Base-by-base conservation (phyloP, 2,888 invertebrate genomes). In the Dysmachus trigonus region DNA sequence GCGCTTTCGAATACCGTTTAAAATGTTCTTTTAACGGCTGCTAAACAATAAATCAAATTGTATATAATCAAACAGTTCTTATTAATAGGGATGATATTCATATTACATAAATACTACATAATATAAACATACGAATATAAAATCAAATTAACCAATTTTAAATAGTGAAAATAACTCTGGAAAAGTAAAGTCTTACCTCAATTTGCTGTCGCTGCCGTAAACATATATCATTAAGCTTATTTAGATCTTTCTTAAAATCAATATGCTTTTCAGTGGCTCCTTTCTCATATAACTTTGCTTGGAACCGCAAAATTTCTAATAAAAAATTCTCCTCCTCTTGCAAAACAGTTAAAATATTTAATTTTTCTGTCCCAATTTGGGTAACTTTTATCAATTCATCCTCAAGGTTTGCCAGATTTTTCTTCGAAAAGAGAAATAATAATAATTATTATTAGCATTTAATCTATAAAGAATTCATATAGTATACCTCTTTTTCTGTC, bases 311-410 rank as follows among this genome's bases (percentile, higher is more conserved):
- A 5, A 93, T 86, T 73, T 92, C 92, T 2, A 90, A 89, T n/a
- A 94, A 89, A 84, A 93, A 92, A 2, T 92, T 90, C 88, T 93
- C 93, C 88, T 95, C 94, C 81, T 93, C 93, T 73, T 93, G 93
- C 35, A 95, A 90, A n/a, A 94, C 90, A 0, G 93, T 92, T 6
- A 94, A 87, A 18, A 94, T 91, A 88, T 94, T 94, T 41, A 94
- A 88, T 87, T 93, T 93, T 86, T 93, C 93, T 0, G 94, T 94
- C 87, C 94, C 94, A 41, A 92, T 92, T 87, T 93, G 92, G 2
- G 94, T 92, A 35, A 92, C 90, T 86, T 91, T 90, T 10, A 93
- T 91, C 41, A 94, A 89, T 77, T 92, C 90, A 27, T 90, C 89
- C 88, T 93, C 91, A 86, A 91, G 90, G 15, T 90, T 88, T 0